phyloP scores from a whole-genome alignment of 2,888 invertebrate genomes.

The Lottia gigantea region DNA sequence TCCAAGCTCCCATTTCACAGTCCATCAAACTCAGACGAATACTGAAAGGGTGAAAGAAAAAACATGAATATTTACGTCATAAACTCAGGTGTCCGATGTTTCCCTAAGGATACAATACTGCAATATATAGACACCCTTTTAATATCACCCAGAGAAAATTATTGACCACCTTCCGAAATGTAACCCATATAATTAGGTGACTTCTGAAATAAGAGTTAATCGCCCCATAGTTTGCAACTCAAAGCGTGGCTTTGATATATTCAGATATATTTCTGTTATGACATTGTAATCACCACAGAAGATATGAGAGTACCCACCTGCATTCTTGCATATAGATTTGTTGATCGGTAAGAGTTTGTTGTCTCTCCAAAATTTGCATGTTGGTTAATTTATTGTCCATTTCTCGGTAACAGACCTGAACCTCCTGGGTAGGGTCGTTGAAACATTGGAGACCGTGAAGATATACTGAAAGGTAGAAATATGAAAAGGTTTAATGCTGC shows the following conservation, averaged over 20 bases:
- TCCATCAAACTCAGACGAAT: conserved; percentile 33
- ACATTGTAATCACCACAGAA: not conserved
- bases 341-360: conserved; percentile 31
- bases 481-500: too few species aligned
- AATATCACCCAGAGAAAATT: too few species aligned
- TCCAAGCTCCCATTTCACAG: conserved; percentile 35
- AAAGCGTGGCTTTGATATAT: too few species aligned
- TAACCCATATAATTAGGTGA: too few species aligned
- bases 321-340: conserved; percentile 30
- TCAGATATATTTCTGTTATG: too few species aligned
- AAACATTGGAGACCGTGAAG: conserved; percentile 30
- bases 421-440: conserved; percentile 34
- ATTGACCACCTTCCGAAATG: too few species aligned
- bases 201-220: too few species aligned
- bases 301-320: conserved; percentile 22
- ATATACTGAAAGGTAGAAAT: conserved; percentile 27
- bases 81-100: too few species aligned
- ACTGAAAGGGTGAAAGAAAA: conserved; percentile 20
- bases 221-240: too few species aligned
- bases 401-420: conserved; percentile 31
- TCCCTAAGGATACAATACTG: too few species aligned
- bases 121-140: too few species aligned
- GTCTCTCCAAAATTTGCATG: conserved; percentile 25
- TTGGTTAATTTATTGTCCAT: conserved; percentile 30
- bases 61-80: too few species aligned